A percentile compares a stretch with the other conserved stretches of the same genome.
Conservation (phyloP, 2,888 invertebrate species). For the Abrostola tripartita region DNA sequence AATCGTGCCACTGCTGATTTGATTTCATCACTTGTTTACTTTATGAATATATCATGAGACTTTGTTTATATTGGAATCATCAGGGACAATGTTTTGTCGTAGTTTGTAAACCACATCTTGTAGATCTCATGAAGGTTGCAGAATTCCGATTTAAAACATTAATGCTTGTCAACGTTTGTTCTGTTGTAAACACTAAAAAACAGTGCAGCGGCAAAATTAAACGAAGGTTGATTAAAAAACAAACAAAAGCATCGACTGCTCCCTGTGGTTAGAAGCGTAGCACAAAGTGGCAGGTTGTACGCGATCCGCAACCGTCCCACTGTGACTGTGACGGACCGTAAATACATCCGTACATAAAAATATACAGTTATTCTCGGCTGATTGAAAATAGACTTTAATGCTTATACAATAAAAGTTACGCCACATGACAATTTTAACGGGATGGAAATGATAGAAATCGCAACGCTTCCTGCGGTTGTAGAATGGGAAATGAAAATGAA, state of each 20-base stretch:
- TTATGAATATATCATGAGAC: conserved; percentile 32
- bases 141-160: too few relatives aligned
- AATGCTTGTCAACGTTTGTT: too few relatives aligned
- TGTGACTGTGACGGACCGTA: conserved; percentile 79
- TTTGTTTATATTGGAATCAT: conserved; percentile 21
- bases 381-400: conserved; percentile 62
- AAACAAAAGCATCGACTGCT: conserved; percentile 70
- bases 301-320: conserved; percentile 69
- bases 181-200: conserved; percentile 6
- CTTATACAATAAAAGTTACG: conserved; percentile 46
- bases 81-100: too few relatives aligned
- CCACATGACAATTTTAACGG: conserved; percentile 58
- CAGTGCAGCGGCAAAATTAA: conserved; percentile 32
- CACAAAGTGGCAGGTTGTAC: conserved; percentile 65
- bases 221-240: conserved; percentile 73
- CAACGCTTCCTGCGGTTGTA: conserved; percentile 77
- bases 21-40: conserved; percentile 50
- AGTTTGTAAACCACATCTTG: too few relatives aligned
- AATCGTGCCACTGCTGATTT: conserved; percentile 68
- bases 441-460: conserved; percentile 78
- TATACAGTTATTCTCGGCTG: conserved; percentile 69
- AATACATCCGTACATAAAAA: conserved; percentile 75
- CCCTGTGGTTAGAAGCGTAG: conserved; percentile 68
- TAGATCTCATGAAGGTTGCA: too few relatives aligned
- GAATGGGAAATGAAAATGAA: conserved; percentile 71